Percentiles rank a stretch among this genome's conserved stretches.
Evolutionary conservation across 53 echinoderm and acorn worm species (phyloP).

Genomic region (Echinometra lucunter): DNA sequence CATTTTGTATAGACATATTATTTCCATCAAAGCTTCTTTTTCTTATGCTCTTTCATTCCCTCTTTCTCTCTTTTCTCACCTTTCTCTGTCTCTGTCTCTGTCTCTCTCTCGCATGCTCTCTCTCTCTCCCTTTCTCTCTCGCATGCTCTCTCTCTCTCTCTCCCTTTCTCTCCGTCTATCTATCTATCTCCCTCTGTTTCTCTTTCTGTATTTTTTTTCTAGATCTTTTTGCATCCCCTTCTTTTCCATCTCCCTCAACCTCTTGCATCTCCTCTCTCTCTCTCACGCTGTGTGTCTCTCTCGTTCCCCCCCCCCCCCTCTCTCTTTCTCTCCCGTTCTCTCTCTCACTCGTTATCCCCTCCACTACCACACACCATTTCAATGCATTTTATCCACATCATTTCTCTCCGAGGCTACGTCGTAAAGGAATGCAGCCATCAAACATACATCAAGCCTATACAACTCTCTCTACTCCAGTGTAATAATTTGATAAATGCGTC

Average conservation of each 20-base stretch:
- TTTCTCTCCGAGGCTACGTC: neutral
- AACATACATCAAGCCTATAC: neutral
- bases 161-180: neutral
- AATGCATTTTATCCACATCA: neutral
- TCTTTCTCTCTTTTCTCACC: too few species aligned
- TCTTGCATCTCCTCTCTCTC: neutral
- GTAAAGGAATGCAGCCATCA: neutral
- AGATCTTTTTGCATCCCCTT: too few species aligned
- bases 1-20: too few species aligned
- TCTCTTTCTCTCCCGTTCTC: neutral
- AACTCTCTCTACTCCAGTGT: neutral
- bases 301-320: neutral
- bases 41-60: neutral
- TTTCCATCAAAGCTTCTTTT: too few species aligned
- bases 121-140: too few species aligned
- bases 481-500: conserved; percentile 7
- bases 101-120: too few species aligned
- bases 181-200: neutral
- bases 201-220: neutral
- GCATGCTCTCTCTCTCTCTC: neutral
- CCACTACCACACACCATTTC: neutral
- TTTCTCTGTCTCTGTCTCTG: neutral
- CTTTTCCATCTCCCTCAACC: neutral
- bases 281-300: too few species aligned
- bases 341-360: neutral